These are phyloP conservation scores for Geococcyx californianus DNA, from an alignment of 2,113 vertebrate genomes.

Conservation along the genomic window DNA sequence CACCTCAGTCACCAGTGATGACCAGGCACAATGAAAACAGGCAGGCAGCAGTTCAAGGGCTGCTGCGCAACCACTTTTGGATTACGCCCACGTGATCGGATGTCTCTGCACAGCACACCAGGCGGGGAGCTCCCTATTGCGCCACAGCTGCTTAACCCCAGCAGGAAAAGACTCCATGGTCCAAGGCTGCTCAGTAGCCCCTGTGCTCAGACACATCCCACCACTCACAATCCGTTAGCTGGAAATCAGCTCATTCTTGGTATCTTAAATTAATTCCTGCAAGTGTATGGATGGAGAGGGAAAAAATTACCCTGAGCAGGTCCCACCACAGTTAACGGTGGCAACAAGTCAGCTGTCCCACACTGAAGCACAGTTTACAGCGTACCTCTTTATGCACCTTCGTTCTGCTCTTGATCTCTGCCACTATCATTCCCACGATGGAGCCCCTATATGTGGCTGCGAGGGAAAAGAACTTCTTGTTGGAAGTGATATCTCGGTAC, in stretches of 20 bases:
- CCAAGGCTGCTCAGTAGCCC: not conserved
- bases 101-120: not conserved
- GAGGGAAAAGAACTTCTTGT: conserved; percentile 99
- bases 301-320: not conserved
- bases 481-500: conserved; percentile 99
- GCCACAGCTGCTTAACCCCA: not conserved
- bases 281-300: not conserved
- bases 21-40: not conserved
- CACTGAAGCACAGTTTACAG: not conserved
- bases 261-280: not conserved
- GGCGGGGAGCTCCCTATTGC: not conserved
- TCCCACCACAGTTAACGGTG: rapidly evolving
- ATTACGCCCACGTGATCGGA: not conserved
- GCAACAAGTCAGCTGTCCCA: not conserved
- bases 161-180: not conserved
- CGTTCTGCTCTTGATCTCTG: conserved; percentile 96
- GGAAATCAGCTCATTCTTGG: not conserved
- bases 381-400: conserved; percentile 98
- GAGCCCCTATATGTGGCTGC: conserved; percentile 92
- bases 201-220: not conserved
- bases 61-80: not conserved
- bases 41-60: not conserved
- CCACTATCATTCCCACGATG: conserved; percentile 99
- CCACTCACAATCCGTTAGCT: not conserved
- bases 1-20: not conserved